phyloP scores from a whole-genome alignment of 1,140 invertebrate genomes.

The Hyposmocoma kahamanoa region DNA sequence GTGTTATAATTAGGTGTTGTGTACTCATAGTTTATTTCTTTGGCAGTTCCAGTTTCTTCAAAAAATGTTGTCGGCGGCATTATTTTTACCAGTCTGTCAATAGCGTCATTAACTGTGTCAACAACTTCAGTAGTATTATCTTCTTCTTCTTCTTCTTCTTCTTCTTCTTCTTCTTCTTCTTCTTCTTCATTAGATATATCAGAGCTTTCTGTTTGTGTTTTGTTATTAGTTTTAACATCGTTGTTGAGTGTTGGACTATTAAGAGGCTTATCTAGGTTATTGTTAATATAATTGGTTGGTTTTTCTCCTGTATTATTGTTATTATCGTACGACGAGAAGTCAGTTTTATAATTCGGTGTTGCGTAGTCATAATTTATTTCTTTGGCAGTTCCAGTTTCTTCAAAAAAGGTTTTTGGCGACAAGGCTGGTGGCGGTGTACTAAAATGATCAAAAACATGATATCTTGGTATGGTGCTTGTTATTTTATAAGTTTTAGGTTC shows the following conservation, averaged over 20 bases:
- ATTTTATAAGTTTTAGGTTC: constrained; percentile 41
- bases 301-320: background rate
- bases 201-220: too few species aligned
- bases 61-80: constrained; percentile 32
- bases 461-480: constrained; percentile 33
- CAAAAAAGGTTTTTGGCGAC: constrained; percentile 30
- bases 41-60: constrained; percentile 36
- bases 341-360: too few species aligned
- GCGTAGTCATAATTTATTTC: constrained; percentile 22
- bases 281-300: background rate
- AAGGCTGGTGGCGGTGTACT: constrained; percentile 52
- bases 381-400: constrained; percentile 38
- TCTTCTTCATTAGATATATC: too few species aligned
- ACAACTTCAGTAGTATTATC: too few species aligned
- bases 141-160: too few species aligned
- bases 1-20: too few species aligned
- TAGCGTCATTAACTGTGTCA: constrained; percentile 50
- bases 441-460: constrained; percentile 62
- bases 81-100: constrained; percentile 55
- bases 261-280: too few species aligned
- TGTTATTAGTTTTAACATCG: too few species aligned
- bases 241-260: too few species aligned
- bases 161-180: too few species aligned
- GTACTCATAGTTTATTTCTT: constrained; percentile 26
- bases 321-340: background rate